Evolutionary conservation across 2,888 invertebrate genomes (phyloP), one percentile per base, ranked within the genome.

Genomic region (Entomobrya multifasciata): DNA sequence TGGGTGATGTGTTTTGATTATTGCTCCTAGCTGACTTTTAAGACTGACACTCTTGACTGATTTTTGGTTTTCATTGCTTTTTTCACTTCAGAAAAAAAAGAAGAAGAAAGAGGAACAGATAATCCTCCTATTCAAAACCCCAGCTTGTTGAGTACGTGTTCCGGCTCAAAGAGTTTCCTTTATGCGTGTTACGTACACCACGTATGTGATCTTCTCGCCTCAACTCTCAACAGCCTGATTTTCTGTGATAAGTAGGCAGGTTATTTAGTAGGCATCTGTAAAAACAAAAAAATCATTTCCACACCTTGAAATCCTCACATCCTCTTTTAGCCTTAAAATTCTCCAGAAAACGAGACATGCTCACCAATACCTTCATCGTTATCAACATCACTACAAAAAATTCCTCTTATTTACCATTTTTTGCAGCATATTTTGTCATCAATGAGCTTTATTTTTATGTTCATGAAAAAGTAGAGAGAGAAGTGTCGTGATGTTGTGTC

Each of bases 41-140:
- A 55, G 77, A 65, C 70, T 70, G 84, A 84, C 70, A 84, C 84
- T 84, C 78, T 78, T 84, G 44, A 84, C 84, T 84, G 84, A 78
- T 72, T 77, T 65, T 65, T 84, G 55, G 65, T 49, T 83, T 83
- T 76, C 55, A 62, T 76, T 13, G 47, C 49, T 8, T 77, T 25
- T 77, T 83, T 83, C 83, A 83, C 83, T 55, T 36, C 65, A 83
- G 70, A 83, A 67, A 8, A 36, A 36, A 41, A 15, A 52, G n/a
- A n/a, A 52, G 17, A 20, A 25, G 25, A 60, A 22, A 60, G 22
- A 60, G 60, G 25, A 6, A 13, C 13, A 25, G 3, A 36, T 36
- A 36, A 36, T 15, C 52, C 17, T 52, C 15, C 52, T 52, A 52
- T 17, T 52, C 13, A 17, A 11, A 36, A 36, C 36, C 36, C 36